Conservation (phyloP, 2,113 vertebrate genomes). For the Cochlearius cochlearius region DNA sequence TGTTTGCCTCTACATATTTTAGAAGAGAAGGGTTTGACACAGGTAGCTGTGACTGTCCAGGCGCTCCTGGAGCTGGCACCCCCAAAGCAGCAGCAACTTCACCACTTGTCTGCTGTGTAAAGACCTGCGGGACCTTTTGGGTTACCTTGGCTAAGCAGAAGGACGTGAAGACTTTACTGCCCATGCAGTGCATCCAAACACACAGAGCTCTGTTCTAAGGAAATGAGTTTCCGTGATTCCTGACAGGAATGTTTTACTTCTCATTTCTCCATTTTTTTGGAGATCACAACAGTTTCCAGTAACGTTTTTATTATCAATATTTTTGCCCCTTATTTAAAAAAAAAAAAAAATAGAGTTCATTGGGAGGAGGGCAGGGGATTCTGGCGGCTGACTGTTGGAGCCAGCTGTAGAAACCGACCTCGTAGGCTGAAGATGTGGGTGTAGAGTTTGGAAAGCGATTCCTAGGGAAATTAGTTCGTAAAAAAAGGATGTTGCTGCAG, state of each 20-base stretch:
- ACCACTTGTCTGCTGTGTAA: constrained; percentile 72
- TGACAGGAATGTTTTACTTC: constrained; percentile 73
- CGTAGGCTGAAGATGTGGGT: neutral
- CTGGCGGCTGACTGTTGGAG: neutral
- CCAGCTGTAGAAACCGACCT: neutral
- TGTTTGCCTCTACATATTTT: constrained; percentile 98
- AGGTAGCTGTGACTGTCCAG: constrained; percentile 90
- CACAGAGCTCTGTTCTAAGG: constrained; percentile 59
- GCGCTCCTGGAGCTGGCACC: constrained; percentile 92
- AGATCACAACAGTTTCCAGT: constrained; percentile 59
- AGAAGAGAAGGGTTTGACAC: constrained; percentile 94
- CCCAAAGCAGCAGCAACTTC: constrained; percentile 79
- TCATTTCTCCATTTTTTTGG: constrained; percentile 80
- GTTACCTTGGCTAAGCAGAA: constrained; percentile 60
- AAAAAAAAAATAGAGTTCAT: neutral
- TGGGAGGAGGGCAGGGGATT: neutral
- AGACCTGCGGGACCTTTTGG: constrained; percentile 40
- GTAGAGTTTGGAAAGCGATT: neutral
- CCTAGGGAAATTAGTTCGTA: neutral
- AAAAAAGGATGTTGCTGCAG: neutral
- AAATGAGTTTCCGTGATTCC: constrained; percentile 70
- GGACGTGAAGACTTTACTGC: constrained; percentile 59
- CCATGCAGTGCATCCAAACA: constrained; percentile 58
- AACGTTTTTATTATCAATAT: constrained; percentile 23
- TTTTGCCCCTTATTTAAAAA: constrained; percentile 45